Percentiles rank a stretch among this genome's conserved stretches.
Conservation (phyloP, 2,113 vertebrate species). For the Nasalis larvatus region DNA sequence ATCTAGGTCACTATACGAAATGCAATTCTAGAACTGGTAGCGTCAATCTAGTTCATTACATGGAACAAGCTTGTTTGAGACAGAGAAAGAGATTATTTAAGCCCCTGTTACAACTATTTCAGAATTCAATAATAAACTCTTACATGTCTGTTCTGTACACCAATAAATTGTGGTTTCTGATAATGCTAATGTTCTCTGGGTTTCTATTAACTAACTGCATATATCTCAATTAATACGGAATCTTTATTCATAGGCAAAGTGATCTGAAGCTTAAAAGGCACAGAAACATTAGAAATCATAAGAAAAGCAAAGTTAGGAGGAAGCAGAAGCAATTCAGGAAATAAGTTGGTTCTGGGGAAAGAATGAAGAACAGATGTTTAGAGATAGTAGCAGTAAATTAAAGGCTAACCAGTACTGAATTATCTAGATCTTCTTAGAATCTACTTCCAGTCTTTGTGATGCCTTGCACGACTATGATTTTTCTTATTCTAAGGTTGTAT, state of each 20-base stretch:
- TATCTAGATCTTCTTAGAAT: not conserved
- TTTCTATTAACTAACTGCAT: not conserved
- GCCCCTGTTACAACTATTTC: not conserved
- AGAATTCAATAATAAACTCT: not conserved
- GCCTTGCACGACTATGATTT: not conserved
- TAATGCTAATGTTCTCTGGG: not conserved
- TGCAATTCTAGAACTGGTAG: not conserved
- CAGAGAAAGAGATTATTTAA: not conserved
- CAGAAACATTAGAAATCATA: not conserved
- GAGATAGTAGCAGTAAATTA: not conserved
- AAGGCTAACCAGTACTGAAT: not conserved
- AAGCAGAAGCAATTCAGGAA: not conserved
- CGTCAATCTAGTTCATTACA: not conserved
- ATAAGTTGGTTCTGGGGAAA: not conserved
- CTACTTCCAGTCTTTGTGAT: not conserved
- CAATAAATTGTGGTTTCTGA: not conserved
- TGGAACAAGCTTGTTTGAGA: not conserved
- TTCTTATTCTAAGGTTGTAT: not conserved
- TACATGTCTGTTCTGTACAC: not conserved
- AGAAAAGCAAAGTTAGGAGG: not conserved
- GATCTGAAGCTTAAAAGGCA: not conserved
- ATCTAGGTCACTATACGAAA: not conserved
- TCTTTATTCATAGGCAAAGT: not conserved
- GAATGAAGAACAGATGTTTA: not conserved
- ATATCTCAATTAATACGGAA: not conserved